Percentiles rank a stretch among this genome's conserved stretches.
Evolutionary conservation across 2,113 vertebrate species (phyloP).

Genomic region (Mormyrus lacerda): DNA sequence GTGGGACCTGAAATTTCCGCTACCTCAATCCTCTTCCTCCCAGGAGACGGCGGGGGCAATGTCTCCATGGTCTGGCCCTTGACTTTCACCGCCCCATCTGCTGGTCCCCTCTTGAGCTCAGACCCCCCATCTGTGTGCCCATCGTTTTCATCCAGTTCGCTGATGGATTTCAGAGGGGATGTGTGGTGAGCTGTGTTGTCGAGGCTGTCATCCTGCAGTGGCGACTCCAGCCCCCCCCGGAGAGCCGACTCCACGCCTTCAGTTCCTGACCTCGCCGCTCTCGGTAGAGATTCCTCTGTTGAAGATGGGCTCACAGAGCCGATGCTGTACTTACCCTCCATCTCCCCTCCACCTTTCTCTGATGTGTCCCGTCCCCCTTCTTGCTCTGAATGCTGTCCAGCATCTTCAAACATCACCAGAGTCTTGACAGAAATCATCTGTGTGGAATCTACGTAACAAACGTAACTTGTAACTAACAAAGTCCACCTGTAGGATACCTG

Average conservation of each 20-base stretch:
- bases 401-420: constrained; percentile 2
- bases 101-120: constrained; percentile 16
- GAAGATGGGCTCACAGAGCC: constrained; percentile 22
- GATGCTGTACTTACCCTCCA: constrained; percentile 17
- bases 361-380: neutral
- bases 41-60: neutral
- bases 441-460: constrained; percentile 4
- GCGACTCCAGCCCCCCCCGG: neutral
- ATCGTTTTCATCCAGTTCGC: constrained; percentile 32
- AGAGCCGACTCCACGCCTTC: neutral
- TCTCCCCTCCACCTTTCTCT: neutral
- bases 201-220: constrained; percentile 14
- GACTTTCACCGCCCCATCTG: constrained; percentile 20
- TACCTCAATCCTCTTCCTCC: neutral
- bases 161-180: constrained; percentile 35
- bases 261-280: neutral
- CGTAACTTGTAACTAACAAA: neutral
- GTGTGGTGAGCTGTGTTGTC: constrained; percentile 15
- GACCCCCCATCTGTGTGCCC: neutral
- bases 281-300: neutral
- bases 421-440: constrained; percentile 15
- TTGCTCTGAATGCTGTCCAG: neutral
- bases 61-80: neutral
- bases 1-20: neutral
- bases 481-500: neutral